phyloP scores from a whole-genome alignment of 2,888 invertebrate species.

The Trissolcus brochymenae region DNA sequence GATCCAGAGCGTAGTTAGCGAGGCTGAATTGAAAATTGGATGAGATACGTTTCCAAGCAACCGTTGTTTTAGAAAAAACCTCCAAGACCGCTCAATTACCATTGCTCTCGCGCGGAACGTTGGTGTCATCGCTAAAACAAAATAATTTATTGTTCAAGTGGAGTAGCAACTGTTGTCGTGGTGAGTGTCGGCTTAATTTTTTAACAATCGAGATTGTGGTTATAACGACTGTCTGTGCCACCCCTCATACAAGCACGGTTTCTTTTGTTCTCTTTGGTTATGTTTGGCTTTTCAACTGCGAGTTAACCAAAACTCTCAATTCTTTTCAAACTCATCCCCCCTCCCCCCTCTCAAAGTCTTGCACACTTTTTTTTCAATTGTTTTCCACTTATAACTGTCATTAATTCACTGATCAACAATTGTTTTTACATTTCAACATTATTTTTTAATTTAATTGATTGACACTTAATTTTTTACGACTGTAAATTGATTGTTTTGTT shows the following conservation, averaged over 20 bases:
- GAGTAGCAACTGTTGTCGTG: constrained; percentile 1
- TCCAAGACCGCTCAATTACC: constrained; percentile 1
- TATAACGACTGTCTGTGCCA: no score
- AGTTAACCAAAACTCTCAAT: background rate
- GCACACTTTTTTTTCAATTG: no score
- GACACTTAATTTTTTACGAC: no score
- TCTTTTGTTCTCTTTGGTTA: background rate
- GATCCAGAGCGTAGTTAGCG: background rate
- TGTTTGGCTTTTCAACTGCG: constrained; percentile 1
- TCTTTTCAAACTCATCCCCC: no score
- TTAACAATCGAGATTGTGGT: background rate
- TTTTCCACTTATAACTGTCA: no score
- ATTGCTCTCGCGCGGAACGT: constrained; percentile 4
- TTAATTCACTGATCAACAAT: no score
- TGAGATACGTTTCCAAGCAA: constrained; percentile 26
- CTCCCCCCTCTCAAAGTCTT: background rate
- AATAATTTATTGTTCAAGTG: constrained; percentile 7
- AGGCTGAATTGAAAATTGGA: constrained; percentile 17
- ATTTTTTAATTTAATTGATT: no score
- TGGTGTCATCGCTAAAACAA: constrained; percentile 17
- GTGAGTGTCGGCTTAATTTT: constrained; percentile 6
- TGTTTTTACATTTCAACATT: no score
- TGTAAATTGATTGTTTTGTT: no score
- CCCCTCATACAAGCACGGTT: no score
- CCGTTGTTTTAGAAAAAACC: constrained; percentile 16